Base-by-base conservation (phyloP, 2,113 vertebrate genomes). In the Raja brachyura region DNA sequence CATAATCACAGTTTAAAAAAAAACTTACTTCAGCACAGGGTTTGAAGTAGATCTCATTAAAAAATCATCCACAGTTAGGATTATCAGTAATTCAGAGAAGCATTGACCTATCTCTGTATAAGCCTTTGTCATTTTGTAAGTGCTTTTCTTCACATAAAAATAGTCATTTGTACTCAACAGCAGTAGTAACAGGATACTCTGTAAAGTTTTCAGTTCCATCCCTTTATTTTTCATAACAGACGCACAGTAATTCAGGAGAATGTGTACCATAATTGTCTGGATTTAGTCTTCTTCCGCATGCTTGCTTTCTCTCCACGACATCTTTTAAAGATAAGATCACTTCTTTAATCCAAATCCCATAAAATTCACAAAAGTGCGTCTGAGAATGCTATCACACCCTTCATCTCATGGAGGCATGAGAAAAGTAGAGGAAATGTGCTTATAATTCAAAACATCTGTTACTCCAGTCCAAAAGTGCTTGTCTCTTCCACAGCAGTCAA, bases 401-500 rank as follows among this genome's bases (percentile, higher is more conserved):
- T 8, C 66, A 66, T 2, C 54, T 74, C 90, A 11, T 25, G 66
- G 11, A 73, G 28, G 33, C 39, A 13, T 13, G 33, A 73, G 66
- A 70, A 54, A 92, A 92, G 20, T 92, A 25, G 63, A 33, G 68
- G 31, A 90, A 90, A 73, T 39, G 25, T 73, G 90, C 68, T 92
- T 73, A 54, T 8, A 92, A 28, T 54, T 74, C 39, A 48, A 22
- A 10, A 14, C 68, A 54, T 74, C 33, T 94, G 93, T 97, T 95
- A 99, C 95, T 99, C 99, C 93, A 99, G 96, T 95, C 99, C 99
- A 93, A 99, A 99, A 25, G 99, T 99, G 96, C 99, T 99, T 1
- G 98, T 99, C 94, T 99, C 99, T 96, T 99, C 99, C 9, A 99
- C 99, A 14, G 99, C 99, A 13, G 98, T 99, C 94, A 99, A 96